Conservation (phyloP, 2,888 invertebrate genomes). For the Ditylenchus weischeri region DNA sequence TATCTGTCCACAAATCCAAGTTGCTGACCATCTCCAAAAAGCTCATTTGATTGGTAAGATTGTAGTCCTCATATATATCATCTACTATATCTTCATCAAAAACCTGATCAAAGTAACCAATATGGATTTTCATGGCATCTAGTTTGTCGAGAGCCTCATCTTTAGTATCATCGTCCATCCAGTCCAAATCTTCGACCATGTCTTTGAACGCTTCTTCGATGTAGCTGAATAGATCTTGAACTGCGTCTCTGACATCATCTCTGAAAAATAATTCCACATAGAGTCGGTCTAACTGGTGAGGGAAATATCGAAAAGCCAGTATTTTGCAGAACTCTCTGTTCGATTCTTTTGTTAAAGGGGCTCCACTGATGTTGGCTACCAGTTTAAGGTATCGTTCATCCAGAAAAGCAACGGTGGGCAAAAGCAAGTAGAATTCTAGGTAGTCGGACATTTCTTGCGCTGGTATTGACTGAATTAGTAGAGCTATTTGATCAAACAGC, state of each 20-base stretch:
- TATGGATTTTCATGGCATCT: neutral
- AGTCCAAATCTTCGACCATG: slow-evolving; percentile 8
- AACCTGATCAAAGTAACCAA: neutral
- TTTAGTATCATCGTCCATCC: slow-evolving; percentile 6
- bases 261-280: neutral
- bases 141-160: slow-evolving; percentile 4
- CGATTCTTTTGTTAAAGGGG: too few relatives aligned
- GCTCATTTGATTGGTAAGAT: neutral
- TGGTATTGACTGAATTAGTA: neutral
- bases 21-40: neutral
- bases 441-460: slow-evolving; percentile 1
- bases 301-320: neutral
- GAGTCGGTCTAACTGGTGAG: neutral
- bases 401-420: neutral
- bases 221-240: neutral
- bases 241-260: neutral
- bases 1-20: too few relatives aligned
- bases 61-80: neutral
- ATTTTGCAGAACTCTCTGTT: neutral
- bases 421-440: neutral
- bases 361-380: neutral
- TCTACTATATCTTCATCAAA: neutral
- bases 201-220: neutral
- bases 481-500: too few relatives aligned
- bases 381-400: neutral